Base-by-base conservation (phyloP, 2,888 invertebrate species). In the Seladonia tumulorum region DNA sequence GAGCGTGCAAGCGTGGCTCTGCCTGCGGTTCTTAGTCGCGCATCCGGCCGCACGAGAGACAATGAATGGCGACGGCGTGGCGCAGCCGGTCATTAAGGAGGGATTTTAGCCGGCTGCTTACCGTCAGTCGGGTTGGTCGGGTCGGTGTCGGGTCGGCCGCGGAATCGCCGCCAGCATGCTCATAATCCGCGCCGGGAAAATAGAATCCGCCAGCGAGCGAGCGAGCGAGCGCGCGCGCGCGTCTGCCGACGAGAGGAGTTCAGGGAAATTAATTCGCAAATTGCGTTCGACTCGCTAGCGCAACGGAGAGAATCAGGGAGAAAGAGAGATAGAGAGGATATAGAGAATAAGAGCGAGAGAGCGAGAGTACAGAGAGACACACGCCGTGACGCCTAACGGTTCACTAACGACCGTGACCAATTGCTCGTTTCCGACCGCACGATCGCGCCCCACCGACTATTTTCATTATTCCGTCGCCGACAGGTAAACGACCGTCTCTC, bases 341-440 rank as follows among this genome's bases (percentile, higher is more conserved):
- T 18, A 47, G 47, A 25, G 8, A 47, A 18, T 0, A 73, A 25
- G 74, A 45, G 25, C 25, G 75, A 77, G 70, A 35, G 78, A 76
- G 29, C 22, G 14, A 39, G 60, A 57, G 45, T 25, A 83, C 76
- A 68, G 76, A 81, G 78, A 80, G 53, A 53, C 22, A 53, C 75
- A 83, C 83, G 78, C 75, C 76, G 14, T 76, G 82, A 85, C 82
- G 86, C 81, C 81, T 90, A 90, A 91, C 91, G 87, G 90, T 88
- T 88, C 89, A 87, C 91, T 91, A 92, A 92, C 91, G 90, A 92
- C 92, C 91, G 89, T 91, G 91, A 92, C 92, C 91, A 92, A 93
- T 93, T 90, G 92, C 90, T 91, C 90, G 91, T 92, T 93, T 93
- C 91, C 93, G 87, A 91, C 88, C 86, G 83, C 85, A 66, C 83